Conservation (phyloP, 2,888 invertebrate species). For the Nipponacmea schrenckii region DNA sequence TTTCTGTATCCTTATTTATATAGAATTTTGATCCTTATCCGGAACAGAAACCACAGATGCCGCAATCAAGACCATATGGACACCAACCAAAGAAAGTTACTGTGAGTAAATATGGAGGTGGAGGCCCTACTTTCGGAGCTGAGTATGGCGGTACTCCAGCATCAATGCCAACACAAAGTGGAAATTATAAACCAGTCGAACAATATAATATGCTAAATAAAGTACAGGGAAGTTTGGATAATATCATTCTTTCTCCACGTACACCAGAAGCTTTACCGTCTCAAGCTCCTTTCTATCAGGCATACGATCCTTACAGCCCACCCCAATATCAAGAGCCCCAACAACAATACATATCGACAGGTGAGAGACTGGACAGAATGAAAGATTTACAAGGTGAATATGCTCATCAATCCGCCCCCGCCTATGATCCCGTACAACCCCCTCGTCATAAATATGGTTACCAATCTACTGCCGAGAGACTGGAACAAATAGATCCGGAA, state of each 20-base stretch:
- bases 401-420: slow-evolving; percentile 5
- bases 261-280: slow-evolving; percentile 26
- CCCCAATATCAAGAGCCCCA: slow-evolving; percentile 23
- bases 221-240: slow-evolving; percentile 38
- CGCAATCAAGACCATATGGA: slow-evolving; percentile 33
- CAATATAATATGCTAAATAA: slow-evolving; percentile 30
- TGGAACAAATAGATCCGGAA: slow-evolving; percentile 24
- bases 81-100: slow-evolving; percentile 51
- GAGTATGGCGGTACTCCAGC: slow-evolving; percentile 29
- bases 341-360: neutral
- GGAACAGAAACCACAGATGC: slow-evolving; percentile 19
- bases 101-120: slow-evolving; percentile 52
- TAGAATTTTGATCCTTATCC: slow-evolving; percentile 3
- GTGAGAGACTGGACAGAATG: slow-evolving; percentile 2
- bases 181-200: slow-evolving; percentile 4
- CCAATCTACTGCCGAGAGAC: slow-evolving; percentile 18
- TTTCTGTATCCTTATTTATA: neutral
- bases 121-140: slow-evolving; percentile 48
- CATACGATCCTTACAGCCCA: slow-evolving; percentile 18
- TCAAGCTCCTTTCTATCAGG: slow-evolving; percentile 17
- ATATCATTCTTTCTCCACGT: slow-evolving; percentile 32
- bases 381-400: neutral
- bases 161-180: neutral
- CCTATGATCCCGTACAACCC: slow-evolving; percentile 18
- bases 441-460: slow-evolving; percentile 10